Base-by-base conservation (phyloP, 2,888 invertebrate genomes). In the Meta bourneti region DNA sequence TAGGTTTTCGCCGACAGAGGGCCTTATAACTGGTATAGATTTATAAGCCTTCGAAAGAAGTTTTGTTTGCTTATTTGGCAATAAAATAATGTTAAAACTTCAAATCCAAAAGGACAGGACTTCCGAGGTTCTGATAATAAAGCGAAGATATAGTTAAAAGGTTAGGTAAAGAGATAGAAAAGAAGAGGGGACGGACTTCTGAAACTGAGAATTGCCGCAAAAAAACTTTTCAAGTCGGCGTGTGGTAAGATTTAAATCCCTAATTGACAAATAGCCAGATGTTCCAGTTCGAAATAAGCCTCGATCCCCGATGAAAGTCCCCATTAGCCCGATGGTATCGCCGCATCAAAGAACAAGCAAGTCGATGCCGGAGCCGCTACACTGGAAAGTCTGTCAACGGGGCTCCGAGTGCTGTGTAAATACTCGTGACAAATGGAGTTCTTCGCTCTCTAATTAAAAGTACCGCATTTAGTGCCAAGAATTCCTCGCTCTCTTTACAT, bases 381-480 rank as follows among this genome's bases (percentile, higher is more conserved):
- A 52, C 54, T 49, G 52, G 81, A 70, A 75, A 77, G 81, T 81
- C 90, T 91, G 90, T 91, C 90, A 91, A 52, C 90, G 90, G 20
- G 34, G 54, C 70, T 90, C 52, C 70, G 71, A 91, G 90, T 49
- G 86, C 86, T 85, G 81, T 79, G 86, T 91, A 91, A 91, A 91
- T 91, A 91, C 86, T 75, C 34, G 81, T 91, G 90, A 91, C 90
- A 91, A 91, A 91, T 91, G 90, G 90, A 86, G 77, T 86, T 86
- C 86, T 79, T 77, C 81, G 52, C 81, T 86, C 86, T 54, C 90
- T 91, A 91, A 91, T 91, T 91, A 91, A 91, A 91, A 91, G 90
- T 91, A 91, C 90, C 90, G 90, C 90, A 82, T 86, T 86, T 86
- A 82, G 51, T 91, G 90, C 90, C 90, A 91, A 91, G 90, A 91